These are phyloP conservation scores for Calephelis perditalis DNA, from an alignment of 2,888 invertebrate genomes.

Conservation along the genomic window DNA sequence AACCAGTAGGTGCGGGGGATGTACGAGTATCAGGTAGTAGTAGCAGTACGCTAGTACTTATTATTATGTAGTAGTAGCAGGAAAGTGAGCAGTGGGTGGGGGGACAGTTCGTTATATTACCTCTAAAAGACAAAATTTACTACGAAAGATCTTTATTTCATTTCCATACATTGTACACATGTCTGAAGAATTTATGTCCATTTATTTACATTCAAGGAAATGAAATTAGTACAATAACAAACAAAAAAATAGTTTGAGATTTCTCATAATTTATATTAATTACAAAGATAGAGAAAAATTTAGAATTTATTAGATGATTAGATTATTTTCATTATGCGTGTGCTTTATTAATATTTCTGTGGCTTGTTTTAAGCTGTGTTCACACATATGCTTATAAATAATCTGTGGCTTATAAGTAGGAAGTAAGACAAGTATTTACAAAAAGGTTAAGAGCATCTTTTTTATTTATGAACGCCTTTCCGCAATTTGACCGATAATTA, in stretches of 20 bases:
- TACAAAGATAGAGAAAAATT: constrained; percentile 7
- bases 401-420: background rate
- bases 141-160: constrained; percentile 72
- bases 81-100: no score
- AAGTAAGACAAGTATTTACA: background rate
- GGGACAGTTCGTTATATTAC: no score
- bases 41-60: no score
- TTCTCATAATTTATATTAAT: constrained; percentile 5
- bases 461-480: no score
- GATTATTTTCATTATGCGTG: background rate
- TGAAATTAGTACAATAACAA: constrained; percentile 40
- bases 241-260: constrained; percentile 15
- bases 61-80: no score
- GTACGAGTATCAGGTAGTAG: no score
- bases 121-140: constrained; percentile 36
- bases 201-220: constrained; percentile 56
- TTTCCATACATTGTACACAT: constrained; percentile 69
- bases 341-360: background rate
- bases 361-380: constrained; percentile 2
- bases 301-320: constrained; percentile 2
- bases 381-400: background rate
- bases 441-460: background rate
- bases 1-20: no score
- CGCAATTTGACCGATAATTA: no score
- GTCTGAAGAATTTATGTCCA: constrained; percentile 48